Percentiles rank a stretch among this genome's conserved stretches.
phyloP scores from a whole-genome alignment of 2,888 invertebrate species.

The Cybosia mesomella region DNA sequence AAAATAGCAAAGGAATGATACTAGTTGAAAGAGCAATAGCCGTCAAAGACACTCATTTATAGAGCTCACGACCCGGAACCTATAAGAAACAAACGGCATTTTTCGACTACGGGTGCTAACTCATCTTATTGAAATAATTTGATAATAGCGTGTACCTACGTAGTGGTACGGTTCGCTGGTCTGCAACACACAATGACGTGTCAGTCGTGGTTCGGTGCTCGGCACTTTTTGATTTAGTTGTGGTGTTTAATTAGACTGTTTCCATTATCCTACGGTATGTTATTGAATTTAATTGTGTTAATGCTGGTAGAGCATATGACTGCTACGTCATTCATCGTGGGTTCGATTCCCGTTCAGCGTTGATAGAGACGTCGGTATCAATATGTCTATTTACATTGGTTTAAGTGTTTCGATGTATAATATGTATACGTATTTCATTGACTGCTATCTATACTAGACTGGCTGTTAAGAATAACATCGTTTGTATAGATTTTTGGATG shows the following conservation, averaged over 20 bases:
- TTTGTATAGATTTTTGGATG: no score
- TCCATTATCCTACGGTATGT: slow-evolving; percentile 48
- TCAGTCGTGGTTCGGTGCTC: slow-evolving; percentile 72
- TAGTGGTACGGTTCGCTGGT: slow-evolving; percentile 63
- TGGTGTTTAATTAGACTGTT: slow-evolving; percentile 50
- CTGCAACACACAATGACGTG: slow-evolving; percentile 70
- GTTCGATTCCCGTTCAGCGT: no score
- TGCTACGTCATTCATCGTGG: no score
- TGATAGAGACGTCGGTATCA: no score
- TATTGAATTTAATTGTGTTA: no score
- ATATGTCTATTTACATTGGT: no score
- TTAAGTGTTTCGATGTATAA: no score
- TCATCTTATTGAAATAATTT: slow-evolving; percentile 40
- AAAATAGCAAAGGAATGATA: neutral
- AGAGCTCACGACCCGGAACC: slow-evolving; percentile 17
- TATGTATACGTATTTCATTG: no score
- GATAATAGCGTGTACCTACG: slow-evolving; percentile 37
- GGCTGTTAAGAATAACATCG: no score
- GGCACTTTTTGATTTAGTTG: slow-evolving; percentile 63
- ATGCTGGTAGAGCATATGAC: neutral
- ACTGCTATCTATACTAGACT: no score
- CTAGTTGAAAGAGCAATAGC: slow-evolving; percentile 2
- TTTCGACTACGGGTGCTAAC: slow-evolving; percentile 16
- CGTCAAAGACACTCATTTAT: slow-evolving; percentile 5
- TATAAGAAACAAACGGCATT: slow-evolving; percentile 8